A percentile compares a stretch with the other conserved stretches of the same genome.
Conservation (phyloP, 1,140 invertebrate genomes). For the Zaprionus lachaisei region DNA sequence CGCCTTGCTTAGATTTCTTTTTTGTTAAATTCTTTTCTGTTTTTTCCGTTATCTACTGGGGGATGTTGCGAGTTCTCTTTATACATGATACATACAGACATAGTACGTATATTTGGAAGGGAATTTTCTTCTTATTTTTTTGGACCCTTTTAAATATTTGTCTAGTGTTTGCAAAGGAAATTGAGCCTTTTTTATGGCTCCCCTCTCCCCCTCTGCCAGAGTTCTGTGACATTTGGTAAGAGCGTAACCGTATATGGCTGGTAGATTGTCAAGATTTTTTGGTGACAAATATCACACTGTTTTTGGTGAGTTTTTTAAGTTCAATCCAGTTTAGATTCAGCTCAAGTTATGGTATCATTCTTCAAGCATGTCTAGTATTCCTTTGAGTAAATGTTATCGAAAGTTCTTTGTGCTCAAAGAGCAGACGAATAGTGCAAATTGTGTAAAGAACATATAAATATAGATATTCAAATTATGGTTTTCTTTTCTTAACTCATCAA, state of each 20-base stretch:
- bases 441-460: too few species aligned
- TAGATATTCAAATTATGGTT: too few species aligned
- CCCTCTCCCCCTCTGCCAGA: background rate
- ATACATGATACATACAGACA: constrained; percentile 8
- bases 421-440: too few species aligned
- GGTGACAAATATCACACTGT: background rate
- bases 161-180: constrained; percentile 58
- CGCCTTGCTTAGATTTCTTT: constrained; percentile 55
- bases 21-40: constrained; percentile 53
- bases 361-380: too few species aligned
- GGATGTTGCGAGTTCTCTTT: constrained; percentile 50
- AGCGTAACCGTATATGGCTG: background rate
- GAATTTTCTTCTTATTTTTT: constrained; percentile 14
- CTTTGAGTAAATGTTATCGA: too few species aligned
- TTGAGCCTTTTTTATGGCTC: constrained; percentile 38
- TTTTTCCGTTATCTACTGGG: constrained; percentile 59
- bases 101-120: background rate
- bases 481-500: too few species aligned
- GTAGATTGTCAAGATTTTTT: background rate
- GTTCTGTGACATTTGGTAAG: background rate
- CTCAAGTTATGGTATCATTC: too few species aligned
- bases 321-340: background rate
- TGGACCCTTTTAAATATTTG: constrained; percentile 78
- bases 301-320: background rate
- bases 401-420: too few species aligned